phyloP scores from a whole-genome alignment of 64 coral and sea anemone species.

The Pachyseris speciosa region DNA sequence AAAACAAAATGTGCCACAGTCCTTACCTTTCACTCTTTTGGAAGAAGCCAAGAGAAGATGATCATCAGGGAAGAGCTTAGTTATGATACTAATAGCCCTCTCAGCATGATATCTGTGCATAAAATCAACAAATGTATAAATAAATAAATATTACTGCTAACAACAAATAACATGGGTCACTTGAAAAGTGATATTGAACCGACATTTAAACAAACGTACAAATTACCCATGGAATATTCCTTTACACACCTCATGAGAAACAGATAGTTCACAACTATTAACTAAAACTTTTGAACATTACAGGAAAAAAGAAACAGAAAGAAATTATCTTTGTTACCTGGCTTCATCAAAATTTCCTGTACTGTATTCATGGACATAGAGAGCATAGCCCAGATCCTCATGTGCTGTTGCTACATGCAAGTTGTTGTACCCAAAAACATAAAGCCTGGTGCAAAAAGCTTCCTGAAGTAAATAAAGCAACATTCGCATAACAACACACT shows the following conservation, averaged over 20 bases:
- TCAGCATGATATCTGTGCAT: slow-evolving; percentile 80
- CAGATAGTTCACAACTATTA: too few relatives aligned
- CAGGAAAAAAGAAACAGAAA: too few relatives aligned
- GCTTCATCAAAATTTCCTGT: slow-evolving; percentile 96
- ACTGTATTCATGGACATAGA: slow-evolving; percentile 95
- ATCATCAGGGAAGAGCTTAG: slow-evolving; percentile 87
- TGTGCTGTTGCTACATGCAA: slow-evolving; percentile 93
- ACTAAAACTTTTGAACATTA: too few relatives aligned
- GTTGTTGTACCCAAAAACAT: slow-evolving; percentile 88
- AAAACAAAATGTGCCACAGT: not conserved
- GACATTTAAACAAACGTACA: too few relatives aligned
- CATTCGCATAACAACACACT: not conserved
- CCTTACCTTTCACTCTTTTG: slow-evolving; percentile 96
- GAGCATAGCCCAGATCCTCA: slow-evolving; percentile 87
- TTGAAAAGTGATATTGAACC: too few relatives aligned
- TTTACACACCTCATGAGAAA: too few relatives aligned
- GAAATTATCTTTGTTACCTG: slow-evolving; percentile 34
- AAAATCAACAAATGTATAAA: too few relatives aligned
- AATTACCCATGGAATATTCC: too few relatives aligned
- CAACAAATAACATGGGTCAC: too few relatives aligned
- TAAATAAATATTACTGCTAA: too few relatives aligned
- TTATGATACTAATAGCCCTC: slow-evolving; percentile 90
- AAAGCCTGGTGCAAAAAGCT: slow-evolving; percentile 75
- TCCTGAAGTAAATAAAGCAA: slow-evolving; percentile 22
- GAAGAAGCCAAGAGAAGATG: slow-evolving; percentile 96